Percentiles rank a stretch among this genome's conserved stretches.
Evolutionary conservation across 2,113 vertebrate genomes (phyloP).

Genomic region (Myanophis thanlyinensis): DNA sequence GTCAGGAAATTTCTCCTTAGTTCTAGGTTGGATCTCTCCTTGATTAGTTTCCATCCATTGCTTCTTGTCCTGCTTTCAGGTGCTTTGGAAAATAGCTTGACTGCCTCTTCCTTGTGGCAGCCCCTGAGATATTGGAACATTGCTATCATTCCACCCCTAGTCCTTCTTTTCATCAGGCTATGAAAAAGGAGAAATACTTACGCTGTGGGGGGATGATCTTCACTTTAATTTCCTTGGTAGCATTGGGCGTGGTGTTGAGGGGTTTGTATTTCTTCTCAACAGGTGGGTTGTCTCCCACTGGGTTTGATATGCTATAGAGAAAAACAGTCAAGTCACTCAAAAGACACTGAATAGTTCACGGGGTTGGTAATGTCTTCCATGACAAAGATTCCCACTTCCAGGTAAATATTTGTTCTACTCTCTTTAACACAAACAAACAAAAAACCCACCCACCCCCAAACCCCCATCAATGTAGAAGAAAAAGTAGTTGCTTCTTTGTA

Average conservation of each 20-base stretch:
- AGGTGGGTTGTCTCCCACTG: constrained; percentile 66
- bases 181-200: constrained; percentile 61
- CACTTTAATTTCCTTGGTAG: constrained; percentile 95
- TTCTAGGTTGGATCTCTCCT: too few relatives aligned
- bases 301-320: constrained; percentile 43
- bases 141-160: too few relatives aligned
- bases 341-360: background rate
- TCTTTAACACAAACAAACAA: background rate
- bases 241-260: constrained; percentile 85
- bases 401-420: background rate
- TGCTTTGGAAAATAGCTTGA: too few relatives aligned
- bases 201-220: constrained; percentile 95
- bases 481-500: background rate
- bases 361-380: background rate
- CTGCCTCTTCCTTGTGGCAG: too few relatives aligned
- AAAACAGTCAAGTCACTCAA: background rate
- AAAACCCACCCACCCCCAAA: too few relatives aligned
- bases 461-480: background rate
- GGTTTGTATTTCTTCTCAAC: constrained; percentile 97
- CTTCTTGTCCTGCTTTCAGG: too few relatives aligned
- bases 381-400: background rate
- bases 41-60: too few relatives aligned
- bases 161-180: too few relatives aligned
- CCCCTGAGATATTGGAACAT: too few relatives aligned
- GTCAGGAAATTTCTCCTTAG: too few relatives aligned